These are phyloP conservation scores for Oxyura jamaicensis DNA, from an alignment of 2,113 vertebrate species.

Conservation along the genomic window DNA sequence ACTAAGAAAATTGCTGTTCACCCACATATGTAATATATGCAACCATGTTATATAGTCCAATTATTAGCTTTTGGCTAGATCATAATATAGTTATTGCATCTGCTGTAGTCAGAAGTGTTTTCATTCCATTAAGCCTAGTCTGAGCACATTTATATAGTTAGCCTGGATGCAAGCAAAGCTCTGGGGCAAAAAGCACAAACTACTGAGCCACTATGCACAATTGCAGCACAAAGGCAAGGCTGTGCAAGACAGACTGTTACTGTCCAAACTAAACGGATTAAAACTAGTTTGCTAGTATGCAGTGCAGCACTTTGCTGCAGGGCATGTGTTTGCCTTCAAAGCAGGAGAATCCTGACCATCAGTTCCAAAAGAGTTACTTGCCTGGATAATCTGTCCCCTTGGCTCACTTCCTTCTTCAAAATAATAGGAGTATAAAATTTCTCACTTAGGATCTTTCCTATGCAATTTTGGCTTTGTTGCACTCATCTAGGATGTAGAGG, in stretches of 20 bases:
- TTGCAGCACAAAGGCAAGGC: neutral
- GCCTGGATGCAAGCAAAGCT: neutral
- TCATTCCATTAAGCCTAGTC: neutral
- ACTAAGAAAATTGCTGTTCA: neutral
- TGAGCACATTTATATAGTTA: neutral
- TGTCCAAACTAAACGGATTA: fast-evolving
- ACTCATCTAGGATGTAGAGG: neutral
- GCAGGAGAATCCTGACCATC: neutral
- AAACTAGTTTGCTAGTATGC: neutral
- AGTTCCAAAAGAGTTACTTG: neutral
- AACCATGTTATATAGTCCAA: no score
- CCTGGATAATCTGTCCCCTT: neutral
- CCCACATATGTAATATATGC: fast-evolving
- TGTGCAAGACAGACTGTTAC: neutral
- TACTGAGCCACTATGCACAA: fast-evolving
- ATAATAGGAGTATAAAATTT: neutral
- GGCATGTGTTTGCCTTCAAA: neutral
- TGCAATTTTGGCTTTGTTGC: neutral
- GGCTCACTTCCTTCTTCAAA: neutral
- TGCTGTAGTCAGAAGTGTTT: neutral
- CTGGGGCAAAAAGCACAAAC: neutral
- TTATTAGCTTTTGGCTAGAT: neutral
- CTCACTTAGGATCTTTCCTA: neutral
- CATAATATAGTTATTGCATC: neutral
- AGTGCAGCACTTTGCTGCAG: neutral